Base-by-base conservation (phyloP, 2,888 invertebrate species). In the Caenorhabditis sp. region DNA sequence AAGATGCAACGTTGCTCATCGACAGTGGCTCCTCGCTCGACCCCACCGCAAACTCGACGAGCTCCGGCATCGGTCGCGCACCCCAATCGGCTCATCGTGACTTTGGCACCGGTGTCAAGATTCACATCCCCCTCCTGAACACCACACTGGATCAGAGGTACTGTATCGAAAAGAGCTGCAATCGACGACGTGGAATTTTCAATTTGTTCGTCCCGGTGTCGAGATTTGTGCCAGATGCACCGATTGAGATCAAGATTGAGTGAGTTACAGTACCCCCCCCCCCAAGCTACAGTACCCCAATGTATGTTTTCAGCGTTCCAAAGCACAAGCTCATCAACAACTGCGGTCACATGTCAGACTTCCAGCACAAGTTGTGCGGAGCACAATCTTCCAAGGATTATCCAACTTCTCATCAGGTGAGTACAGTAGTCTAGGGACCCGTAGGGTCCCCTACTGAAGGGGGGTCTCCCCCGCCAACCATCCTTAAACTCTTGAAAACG, bases 121-220 rank as follows among this genome's bases (percentile, higher is more conserved):
- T 87, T 67, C 66, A 69, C 59, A 66, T 87, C 49, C 72, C 81
- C 17, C 57, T 78, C 7, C 63, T 85, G 50, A 86, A 87, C 69
- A 76, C 80, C 20, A 84, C 84, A 1, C 58, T 87, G 49, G 85
- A 87, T 70, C 72, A 76, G 60, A 71, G 82, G 14, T 86, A 82
- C 63, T 82, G 82, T 54, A 54, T 71, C n/a, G 75, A 76, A 53
- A 58, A 60, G 10, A 82, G 82, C 43, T 87, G 87, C 66, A 77
- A 72, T 54, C 70, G 72, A 26, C 68, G 75, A 20, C 60, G 67
- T n/a, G 85, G 86, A n/a, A 70, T 79, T 53, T 87, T 76, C 79
- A 81, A 80, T 59, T 66, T 85, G 56, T 87, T 79, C 69, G 73
- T 87, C 8, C 87, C 87, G 20, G 72, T 87, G 23, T 83, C 85